phyloP scores from a whole-genome alignment of 2,797 vertebrate species.

The Coluber constrictor region DNA sequence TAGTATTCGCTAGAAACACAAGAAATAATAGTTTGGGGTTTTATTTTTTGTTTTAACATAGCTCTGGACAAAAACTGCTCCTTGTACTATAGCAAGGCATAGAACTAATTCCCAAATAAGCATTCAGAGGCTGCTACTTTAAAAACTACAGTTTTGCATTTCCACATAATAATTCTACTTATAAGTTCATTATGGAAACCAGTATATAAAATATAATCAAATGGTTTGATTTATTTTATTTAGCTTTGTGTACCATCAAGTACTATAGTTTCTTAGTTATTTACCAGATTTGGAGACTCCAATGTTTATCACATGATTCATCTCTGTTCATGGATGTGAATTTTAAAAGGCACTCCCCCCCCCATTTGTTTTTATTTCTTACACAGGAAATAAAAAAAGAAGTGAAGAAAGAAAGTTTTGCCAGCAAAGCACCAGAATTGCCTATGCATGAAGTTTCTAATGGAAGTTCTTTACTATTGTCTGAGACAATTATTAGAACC shows the following conservation, averaged over 20 bases:
- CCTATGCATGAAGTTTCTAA: conserved; percentile 84
- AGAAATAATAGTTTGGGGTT: background rate
- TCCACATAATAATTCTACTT: background rate
- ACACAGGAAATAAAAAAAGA: conserved; percentile 92
- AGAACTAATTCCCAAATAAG: background rate
- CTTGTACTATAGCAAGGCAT: background rate
- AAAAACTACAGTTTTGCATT: background rate
- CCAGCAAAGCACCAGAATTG: conserved; percentile 75
- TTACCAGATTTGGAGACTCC: background rate
- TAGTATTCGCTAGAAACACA: background rate
- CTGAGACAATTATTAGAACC: conserved; percentile 81
- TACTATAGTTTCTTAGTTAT: background rate
- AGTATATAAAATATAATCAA: background rate
- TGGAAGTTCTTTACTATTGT: conserved; percentile 85
- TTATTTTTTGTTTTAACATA: background rate
- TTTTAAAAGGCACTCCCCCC: conserved; percentile 23
- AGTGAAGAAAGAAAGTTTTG: conserved; percentile 82
- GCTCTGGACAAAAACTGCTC: background rate
- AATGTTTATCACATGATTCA: background rate
- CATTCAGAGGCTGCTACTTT: background rate
- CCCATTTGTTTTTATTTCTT: conserved; percentile 31
- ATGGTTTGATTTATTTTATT: background rate
- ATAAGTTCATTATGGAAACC: background rate
- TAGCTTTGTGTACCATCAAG: background rate
- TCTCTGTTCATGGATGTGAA: background rate